Base-by-base conservation (phyloP, 2,113 vertebrate genomes). In the Paradoxurus hermaphroditus region DNA sequence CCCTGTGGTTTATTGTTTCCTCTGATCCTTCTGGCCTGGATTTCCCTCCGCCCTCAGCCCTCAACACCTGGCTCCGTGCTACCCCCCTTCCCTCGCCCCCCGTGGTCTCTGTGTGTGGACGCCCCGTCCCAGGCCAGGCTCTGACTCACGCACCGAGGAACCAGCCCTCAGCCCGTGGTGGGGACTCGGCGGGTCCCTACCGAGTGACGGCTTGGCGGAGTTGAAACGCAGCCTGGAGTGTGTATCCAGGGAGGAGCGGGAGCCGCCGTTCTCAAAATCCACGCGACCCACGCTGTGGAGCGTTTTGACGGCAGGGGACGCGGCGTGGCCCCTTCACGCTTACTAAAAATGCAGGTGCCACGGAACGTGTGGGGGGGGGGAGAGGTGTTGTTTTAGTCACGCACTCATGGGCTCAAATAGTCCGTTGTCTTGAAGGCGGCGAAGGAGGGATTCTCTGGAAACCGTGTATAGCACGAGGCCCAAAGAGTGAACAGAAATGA, bases 41-140 rank as follows among this genome's bases (percentile, higher is more conserved):
- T n/a, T n/a, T n/a, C n/a, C n/a, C n/a, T n/a, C n/a, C n/a, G n/a
- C n/a, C n/a, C n/a, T 63, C 0, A 2, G 0, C 11, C 34, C 27
- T 4, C 2, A 4, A 5, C 31, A 0, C 21, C 15, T 15, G 3
- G 36, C 36, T 23, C 41, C 41, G 0, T 4, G 2, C 0, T 1
- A 1, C 49, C 67, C 27, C 36, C 72, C n/a, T 6, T 25, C 23
- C 56, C 34, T 23, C 8, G 1, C 36, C 41, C 65, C 31, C 85
- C 56, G 4, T 3, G 31, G 21, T 23, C 19, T 4, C 1, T 0
- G 5, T 3, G 34, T 13, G 25, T 9, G 56, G 56, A 59, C 0
- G 0, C 12, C 23, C 18, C 16, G 6, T 14, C 59, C 27, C 21
- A 4, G 53, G n/a, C 1, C 3, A 81, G 56, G 12, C 0, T 0